These are phyloP conservation scores for Drosophila emarginata DNA, from an alignment of 2,888 invertebrate genomes.

Conservation along the genomic window DNA sequence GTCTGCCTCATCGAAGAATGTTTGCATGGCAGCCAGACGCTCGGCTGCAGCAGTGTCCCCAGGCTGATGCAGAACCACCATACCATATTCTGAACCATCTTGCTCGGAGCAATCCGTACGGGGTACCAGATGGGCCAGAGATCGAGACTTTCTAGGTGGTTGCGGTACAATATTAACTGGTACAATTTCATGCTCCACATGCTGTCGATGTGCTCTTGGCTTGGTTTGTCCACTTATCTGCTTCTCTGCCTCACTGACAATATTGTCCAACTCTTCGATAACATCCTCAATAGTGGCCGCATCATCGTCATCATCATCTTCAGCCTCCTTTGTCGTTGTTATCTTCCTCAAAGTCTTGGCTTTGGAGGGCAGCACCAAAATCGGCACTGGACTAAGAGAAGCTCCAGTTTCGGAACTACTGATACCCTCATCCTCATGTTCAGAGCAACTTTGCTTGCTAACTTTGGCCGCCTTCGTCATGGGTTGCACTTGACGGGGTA, in stretches of 20 bases:
- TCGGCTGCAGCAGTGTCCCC: conserved; percentile 61
- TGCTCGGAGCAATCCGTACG: conserved; percentile 83
- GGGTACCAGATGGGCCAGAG: conserved; percentile 87
- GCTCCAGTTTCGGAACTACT: conserved; percentile 90
- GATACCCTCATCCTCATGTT: conserved; percentile 94
- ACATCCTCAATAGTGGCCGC: conserved; percentile 94
- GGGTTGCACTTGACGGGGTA: conserved; percentile 81
- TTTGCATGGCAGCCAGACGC: conserved; percentile 75
- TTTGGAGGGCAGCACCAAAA: conserved; percentile 79
- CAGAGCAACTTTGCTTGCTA: conserved; percentile 85
- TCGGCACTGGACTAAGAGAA: conserved; percentile 88
- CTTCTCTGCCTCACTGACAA: conserved; percentile 92
- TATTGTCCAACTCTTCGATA: conserved; percentile 92
- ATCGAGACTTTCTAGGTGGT: conserved; percentile 90
- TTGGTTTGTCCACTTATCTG: conserved; percentile 82
- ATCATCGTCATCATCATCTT: conserved; percentile 80
- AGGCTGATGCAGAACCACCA: conserved; percentile 83
- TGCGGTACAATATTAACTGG: conserved; percentile 91
- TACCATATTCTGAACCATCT: conserved; percentile 81
- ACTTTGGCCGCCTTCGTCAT: conserved; percentile 41
- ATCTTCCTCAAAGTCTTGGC: conserved; percentile 8
- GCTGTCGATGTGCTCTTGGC: conserved; percentile 66
- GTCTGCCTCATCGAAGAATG: conserved; percentile 79
- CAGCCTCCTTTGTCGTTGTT: conserved; percentile 53
- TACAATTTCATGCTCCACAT: conserved; percentile 87